A percentile compares a stretch with the other conserved stretches of the same genome.
Conservation (phyloP, 1,140 invertebrate genomes). For the Meloidogyne floridensis region DNA sequence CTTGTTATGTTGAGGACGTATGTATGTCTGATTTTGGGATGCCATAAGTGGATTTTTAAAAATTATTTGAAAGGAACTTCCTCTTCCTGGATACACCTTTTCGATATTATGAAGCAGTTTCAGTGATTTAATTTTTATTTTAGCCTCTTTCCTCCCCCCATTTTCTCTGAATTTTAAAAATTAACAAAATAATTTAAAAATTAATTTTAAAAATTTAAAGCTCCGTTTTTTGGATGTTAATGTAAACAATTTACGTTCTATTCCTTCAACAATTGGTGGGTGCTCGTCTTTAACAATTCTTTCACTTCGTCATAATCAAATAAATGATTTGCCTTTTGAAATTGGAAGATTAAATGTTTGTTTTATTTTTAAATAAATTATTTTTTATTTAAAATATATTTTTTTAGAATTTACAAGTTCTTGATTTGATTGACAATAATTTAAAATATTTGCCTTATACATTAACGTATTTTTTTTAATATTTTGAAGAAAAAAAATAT, state of each 20-base stretch:
- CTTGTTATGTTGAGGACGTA: too few species aligned
- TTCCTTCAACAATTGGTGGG: constrained; percentile 77
- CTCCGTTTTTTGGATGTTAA: constrained; percentile 86
- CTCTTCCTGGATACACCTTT: too few species aligned
- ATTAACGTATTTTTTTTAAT: constrained; percentile 76
- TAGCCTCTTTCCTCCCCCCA: too few species aligned
- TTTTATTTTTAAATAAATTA: neutral
- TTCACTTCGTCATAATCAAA: constrained; percentile 89
- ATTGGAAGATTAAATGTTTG: constrained; percentile 78
- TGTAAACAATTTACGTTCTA: constrained; percentile 82
- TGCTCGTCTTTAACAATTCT: constrained; percentile 78
- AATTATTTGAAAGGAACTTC: too few species aligned
- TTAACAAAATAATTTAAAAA: neutral
- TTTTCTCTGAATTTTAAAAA: neutral
- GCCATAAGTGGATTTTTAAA: too few species aligned
- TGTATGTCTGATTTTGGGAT: too few species aligned
- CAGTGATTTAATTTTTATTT: too few species aligned
- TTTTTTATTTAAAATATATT: neutral
- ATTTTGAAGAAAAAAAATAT: constrained; percentile 5
- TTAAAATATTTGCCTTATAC: constrained; percentile 91
- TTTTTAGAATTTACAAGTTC: constrained; percentile 85
- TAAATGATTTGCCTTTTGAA: constrained; percentile 85
- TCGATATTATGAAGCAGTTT: too few species aligned
- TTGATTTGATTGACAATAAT: constrained; percentile 95
- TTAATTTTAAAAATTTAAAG: neutral